These are phyloP conservation scores for Dufourea novaeangliae DNA, from an alignment of 1,140 invertebrate genomes.

Conservation along the genomic window DNA sequence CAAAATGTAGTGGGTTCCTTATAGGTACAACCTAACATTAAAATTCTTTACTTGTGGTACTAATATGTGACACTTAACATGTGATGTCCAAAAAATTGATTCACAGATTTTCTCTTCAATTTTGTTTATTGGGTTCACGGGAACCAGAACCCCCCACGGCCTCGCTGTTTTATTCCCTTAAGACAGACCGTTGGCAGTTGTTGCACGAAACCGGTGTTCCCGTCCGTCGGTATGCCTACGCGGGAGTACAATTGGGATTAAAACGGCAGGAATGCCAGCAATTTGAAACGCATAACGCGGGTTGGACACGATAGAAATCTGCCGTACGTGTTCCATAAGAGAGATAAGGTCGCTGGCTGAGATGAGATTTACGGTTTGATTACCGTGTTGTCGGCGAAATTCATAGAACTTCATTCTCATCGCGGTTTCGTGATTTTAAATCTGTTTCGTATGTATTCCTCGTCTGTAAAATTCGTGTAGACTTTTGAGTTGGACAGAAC, in stretches of 20 bases:
- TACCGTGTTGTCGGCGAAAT: background rate
- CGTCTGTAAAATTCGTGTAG: too few species aligned
- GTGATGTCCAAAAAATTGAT: too few species aligned
- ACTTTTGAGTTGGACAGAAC: too few species aligned
- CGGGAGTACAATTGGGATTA: background rate
- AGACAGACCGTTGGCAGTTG: conserved; percentile 6
- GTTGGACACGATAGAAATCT: background rate
- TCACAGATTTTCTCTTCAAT: too few species aligned
- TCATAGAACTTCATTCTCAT: background rate
- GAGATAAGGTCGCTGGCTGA: background rate
- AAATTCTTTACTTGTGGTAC: too few species aligned
- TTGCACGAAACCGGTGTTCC: background rate
- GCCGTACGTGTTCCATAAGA: too few species aligned
- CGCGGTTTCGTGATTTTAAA: background rate
- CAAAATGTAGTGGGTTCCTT: too few species aligned
- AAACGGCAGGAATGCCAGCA: background rate
- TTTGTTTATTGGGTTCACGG: background rate
- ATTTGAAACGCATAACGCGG: background rate
- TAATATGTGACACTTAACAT: too few species aligned
- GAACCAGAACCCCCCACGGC: background rate
- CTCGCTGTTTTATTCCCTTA: background rate
- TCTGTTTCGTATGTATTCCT: too few species aligned
- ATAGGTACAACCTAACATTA: too few species aligned
- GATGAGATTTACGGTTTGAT: conserved; percentile 9
- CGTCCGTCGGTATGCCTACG: background rate